Conservation (phyloP, 2,797 vertebrate species). For the Benthosema pterotum region DNA sequence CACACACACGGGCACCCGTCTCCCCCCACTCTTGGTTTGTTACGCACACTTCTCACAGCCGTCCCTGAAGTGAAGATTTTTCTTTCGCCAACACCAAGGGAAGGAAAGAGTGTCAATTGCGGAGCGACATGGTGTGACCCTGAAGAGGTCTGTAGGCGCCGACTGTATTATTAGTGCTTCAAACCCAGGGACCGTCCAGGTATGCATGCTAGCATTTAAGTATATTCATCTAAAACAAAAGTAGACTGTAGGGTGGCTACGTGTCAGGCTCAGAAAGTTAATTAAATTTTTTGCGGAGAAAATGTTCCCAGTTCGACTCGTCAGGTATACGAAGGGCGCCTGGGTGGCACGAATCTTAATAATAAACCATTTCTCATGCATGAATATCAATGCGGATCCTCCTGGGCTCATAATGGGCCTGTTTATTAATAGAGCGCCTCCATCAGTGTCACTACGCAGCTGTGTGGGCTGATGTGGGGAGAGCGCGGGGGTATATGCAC, state of each 20-base stretch:
- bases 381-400: constrained; percentile 19
- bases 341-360: constrained; percentile 6
- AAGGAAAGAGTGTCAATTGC: constrained; percentile 41
- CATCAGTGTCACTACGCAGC: constrained; percentile 29
- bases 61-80: constrained; percentile 51
- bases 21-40: constrained; percentile 51
- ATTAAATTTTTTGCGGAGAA: too few relatives aligned
- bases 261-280: background rate
- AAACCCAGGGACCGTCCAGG: constrained; percentile 10
- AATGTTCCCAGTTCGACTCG: too few relatives aligned
- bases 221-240: background rate
- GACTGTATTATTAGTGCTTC: constrained; percentile 14
- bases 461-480: constrained; percentile 23
- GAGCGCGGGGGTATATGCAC: constrained; percentile 45
- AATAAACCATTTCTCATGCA: constrained; percentile 14
- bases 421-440: constrained; percentile 48
- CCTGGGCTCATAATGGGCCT: constrained; percentile 17
- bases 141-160: constrained; percentile 20
- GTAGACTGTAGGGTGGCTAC: background rate
- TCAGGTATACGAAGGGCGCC: too few relatives aligned
- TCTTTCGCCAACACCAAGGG: constrained; percentile 39
- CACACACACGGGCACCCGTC: too few relatives aligned
- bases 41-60: constrained; percentile 47
- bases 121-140: constrained; percentile 31
- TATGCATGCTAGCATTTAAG: background rate